Percentiles rank a stretch among this genome's conserved stretches.
Conservation (phyloP, 2,113 vertebrate genomes). For the Polyodon spathula region DNA sequence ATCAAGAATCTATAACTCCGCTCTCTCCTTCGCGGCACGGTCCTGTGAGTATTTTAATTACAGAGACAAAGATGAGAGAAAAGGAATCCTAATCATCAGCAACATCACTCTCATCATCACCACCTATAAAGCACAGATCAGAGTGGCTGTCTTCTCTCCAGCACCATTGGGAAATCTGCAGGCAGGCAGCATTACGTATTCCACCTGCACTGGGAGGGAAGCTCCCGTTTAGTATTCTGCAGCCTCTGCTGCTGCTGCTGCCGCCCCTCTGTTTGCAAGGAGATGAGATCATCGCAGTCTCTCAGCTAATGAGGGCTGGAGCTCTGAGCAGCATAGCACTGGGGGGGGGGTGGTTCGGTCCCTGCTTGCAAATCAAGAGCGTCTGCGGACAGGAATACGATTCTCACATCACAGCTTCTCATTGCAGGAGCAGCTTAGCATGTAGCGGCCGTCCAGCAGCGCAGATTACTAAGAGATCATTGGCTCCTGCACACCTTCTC, state of each 20-base stretch:
- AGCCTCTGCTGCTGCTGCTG: not conserved
- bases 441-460: slow-evolving; percentile 7
- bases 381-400: slow-evolving; percentile 31
- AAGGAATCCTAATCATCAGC: too few species aligned
- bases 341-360: slow-evolving; percentile 23
- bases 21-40: too few species aligned
- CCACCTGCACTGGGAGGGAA: not conserved
- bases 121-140: too few species aligned
- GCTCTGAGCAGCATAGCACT: slow-evolving; percentile 9
- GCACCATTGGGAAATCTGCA: too few species aligned
- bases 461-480: slow-evolving; percentile 23
- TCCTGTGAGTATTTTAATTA: too few species aligned
- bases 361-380: slow-evolving; percentile 33
- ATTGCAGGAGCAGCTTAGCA: slow-evolving; percentile 11
- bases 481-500: too few species aligned
- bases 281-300: not conserved
- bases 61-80: too few species aligned
- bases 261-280: not conserved
- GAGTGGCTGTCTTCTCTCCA: too few species aligned
- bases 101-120: too few species aligned
- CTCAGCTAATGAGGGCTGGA: not conserved
- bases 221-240: too few species aligned
- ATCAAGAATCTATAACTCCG: too few species aligned
- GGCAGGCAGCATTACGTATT: slow-evolving; percentile 1
- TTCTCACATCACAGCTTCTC: slow-evolving; percentile 21